Base-by-base conservation (phyloP, 2,113 vertebrate species). In the Rutilus rutilus region DNA sequence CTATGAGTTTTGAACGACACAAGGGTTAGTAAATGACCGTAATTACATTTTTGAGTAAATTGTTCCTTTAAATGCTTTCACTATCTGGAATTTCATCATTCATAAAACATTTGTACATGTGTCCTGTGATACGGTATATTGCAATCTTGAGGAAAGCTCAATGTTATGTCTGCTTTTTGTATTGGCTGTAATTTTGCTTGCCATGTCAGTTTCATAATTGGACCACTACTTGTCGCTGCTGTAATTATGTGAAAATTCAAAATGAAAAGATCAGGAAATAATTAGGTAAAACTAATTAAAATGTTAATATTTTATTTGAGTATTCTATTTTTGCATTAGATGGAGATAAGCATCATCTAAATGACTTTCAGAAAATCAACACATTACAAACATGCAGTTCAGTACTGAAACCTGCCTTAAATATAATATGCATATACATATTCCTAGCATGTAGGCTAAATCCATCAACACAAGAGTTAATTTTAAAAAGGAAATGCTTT, bases 281-380 rank as follows among this genome's bases (percentile, higher is more conserved):
- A 76, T 50, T 52, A 52, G 25, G 47, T 30, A 30, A 47, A 52
- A 30, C 12, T 19, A 73, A 14, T 23, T 73, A 76, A 42, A 77
- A 77, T 60, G 19, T 71, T 83, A 86, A 74, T 73, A 82, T 78
- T 78, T 88, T 88, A 81, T 82, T 82, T 69, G 17, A 67, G 17
- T 67, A 30, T 52, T 45, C 36, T 52, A 50, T 52, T 69, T 52
- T 52, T 82, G 60, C 60, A 81, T 27, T 33, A 64, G 39, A 81
- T 65, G 15, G 75, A 33, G 27, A 69, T 15, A 36, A 64, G 57
- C 78, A 79, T 83, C 42, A 67, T 54, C 42, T 33, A 47, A 33
- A 36, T 69, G 19, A 73, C 23, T 42, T 57, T 82, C 50, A 39
- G 39, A 45, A 86, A 39, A 59, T 14, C 52, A 80, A 67, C 75